Base-by-base conservation (phyloP, 2,888 invertebrate genomes). In the Drosophila gaucha region DNA sequence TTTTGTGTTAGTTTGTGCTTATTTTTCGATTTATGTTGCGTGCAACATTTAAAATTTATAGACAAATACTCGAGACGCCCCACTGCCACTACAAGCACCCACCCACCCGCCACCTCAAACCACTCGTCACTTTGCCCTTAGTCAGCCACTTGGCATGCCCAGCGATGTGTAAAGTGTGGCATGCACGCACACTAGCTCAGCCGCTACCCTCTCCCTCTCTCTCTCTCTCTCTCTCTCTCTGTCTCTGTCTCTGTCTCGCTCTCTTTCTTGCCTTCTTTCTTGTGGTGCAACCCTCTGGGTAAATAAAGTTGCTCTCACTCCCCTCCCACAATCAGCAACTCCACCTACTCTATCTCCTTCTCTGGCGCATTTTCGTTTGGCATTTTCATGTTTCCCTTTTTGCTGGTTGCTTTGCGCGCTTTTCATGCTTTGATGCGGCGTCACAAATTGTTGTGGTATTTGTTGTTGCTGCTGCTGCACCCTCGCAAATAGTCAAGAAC, bases 401-500 rank as follows among this genome's bases (percentile, higher is more conserved):
- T 74, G 68, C 77, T 74, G 87, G 85, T 84, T 67, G 84, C 74
- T 65, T 63, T 70, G 60, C 62, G 69, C 75, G 78, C 65, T 80
- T 72, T 86, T 88, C 88, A 89, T 83, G 85, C 89, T 89, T 89
- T 89, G 74, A 86, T 89, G 80, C 80, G 89, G 88, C 90, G 78
- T 88, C 77, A 72, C 89, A 82, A 90, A 90, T 90, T 78, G 80
- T 74, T 85, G 85, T 88, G 88, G 89, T 86, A 88, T 89, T 85
- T 88, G 62, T 71, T 71, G 76, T 65, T 56, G 56, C 39, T 64
- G 55, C 18, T 47, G 60, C 30, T 50, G 50, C 26, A 66, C 62
- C 67, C 52, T 63, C 52, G 41, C 41, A 30, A 65, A 66, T 36
- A 41, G 50, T 49, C 36, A 63, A 35, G 26, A 54, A 30, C 41